Conservation (phyloP, 2,797 vertebrate genomes). For the Pteropus rufus region DNA sequence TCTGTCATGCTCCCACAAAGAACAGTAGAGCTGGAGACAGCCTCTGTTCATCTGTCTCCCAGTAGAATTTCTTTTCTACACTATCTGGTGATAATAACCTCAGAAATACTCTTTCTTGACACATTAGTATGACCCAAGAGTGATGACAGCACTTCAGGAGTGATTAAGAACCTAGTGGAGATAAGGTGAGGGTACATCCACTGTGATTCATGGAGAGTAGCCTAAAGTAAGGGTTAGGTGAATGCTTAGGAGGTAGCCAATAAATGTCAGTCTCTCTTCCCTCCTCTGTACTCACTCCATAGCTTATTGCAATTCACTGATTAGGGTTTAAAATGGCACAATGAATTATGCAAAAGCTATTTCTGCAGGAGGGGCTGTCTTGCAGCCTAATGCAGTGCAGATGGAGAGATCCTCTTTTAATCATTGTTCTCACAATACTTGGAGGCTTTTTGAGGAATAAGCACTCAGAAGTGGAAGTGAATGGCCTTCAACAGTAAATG, state of each 20-base stretch:
- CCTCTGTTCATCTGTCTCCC: background rate
- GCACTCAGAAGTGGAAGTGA: slow-evolving; percentile 73
- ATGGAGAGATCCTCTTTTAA: slow-evolving; percentile 72
- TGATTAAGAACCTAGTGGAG: background rate
- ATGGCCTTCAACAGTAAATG: slow-evolving; percentile 69
- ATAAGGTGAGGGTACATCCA: background rate
- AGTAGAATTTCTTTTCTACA: background rate
- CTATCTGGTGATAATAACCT: background rate
- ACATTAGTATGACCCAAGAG: background rate
- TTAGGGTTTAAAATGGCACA: slow-evolving; percentile 64
- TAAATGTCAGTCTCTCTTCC: slow-evolving; percentile 17
- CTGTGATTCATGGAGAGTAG: background rate
- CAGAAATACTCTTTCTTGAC: background rate
- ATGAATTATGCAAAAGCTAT: slow-evolving; percentile 73
- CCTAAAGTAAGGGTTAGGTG: background rate
- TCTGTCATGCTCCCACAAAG: background rate
- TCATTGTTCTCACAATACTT: slow-evolving; percentile 66
- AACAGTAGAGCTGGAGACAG: background rate
- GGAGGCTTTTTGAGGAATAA: slow-evolving; percentile 75
- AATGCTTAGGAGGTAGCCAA: background rate
- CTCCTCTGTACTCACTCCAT: background rate
- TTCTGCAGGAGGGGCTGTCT: slow-evolving; percentile 54
- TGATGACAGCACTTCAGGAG: background rate
- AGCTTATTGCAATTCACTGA: slow-evolving; percentile 56
- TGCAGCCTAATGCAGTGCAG: slow-evolving; percentile 64